Percentiles rank a stretch among this genome's conserved stretches.
These are phyloP conservation scores for Macrostomum lignano DNA, from an alignment of 1,140 invertebrate species.

Conservation along the genomic window DNA sequence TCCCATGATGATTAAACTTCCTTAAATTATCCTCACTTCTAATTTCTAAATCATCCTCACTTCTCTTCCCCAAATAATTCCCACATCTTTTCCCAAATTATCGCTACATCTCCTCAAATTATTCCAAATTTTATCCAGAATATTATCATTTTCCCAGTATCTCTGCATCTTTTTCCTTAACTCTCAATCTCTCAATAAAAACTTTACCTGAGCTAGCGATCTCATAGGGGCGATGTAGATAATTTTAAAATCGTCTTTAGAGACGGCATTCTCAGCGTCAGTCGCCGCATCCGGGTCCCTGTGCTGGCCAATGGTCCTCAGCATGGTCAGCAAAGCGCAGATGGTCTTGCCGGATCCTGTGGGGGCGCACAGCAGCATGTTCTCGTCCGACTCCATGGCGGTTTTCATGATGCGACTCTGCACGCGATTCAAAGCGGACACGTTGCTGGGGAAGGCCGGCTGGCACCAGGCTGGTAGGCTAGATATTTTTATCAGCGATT, in stretches of 20 bases:
- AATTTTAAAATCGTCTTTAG: constrained; percentile 84
- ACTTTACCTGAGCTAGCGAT: constrained; percentile 84
- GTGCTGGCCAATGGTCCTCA: constrained; percentile 88
- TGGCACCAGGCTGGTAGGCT: constrained; percentile 82
- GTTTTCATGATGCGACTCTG: constrained; percentile 60
- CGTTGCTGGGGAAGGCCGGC: constrained; percentile 90
- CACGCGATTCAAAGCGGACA: constrained; percentile 73
- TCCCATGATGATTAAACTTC: no score
- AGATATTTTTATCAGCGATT: constrained; percentile 54
- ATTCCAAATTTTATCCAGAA: no score
- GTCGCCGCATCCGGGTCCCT: constrained; percentile 71
- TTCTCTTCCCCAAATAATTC: no score
- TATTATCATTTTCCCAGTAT: no score
- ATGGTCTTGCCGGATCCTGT: constrained; percentile 98
- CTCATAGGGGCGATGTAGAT: constrained; percentile 96
- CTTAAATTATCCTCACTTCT: no score
- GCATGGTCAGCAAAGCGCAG: constrained; percentile 71
- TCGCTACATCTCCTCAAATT: no score
- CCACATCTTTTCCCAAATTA: no score
- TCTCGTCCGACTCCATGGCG: constrained; percentile 71
- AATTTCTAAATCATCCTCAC: no score
- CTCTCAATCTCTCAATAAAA: no score
- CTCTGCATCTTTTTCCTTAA: no score
- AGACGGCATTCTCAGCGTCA: constrained; percentile 70
- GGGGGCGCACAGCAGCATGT: constrained; percentile 79